These are phyloP conservation scores for Chrysocyon brachyurus DNA, from an alignment of 2,797 vertebrate species.

Conservation along the genomic window DNA sequence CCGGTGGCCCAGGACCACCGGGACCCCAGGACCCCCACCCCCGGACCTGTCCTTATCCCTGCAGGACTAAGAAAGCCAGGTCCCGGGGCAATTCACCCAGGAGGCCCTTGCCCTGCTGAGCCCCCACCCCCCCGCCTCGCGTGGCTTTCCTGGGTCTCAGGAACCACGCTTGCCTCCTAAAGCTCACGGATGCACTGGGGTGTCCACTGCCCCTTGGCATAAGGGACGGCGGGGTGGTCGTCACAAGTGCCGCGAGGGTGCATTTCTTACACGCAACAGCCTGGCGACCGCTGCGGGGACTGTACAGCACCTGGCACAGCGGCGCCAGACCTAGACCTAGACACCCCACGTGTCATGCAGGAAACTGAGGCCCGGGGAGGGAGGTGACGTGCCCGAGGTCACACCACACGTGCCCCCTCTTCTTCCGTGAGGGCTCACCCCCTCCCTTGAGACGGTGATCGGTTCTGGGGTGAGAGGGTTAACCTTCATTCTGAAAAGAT, in stretches of 20 bases:
- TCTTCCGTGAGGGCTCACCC: neutral
- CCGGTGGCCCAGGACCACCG: neutral
- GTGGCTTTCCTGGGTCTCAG: neutral
- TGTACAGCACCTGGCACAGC: neutral
- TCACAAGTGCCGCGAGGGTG: neutral
- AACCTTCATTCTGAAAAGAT: slow-evolving; percentile 17
- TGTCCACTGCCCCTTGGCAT: too few relatives aligned
- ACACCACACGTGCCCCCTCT: neutral
- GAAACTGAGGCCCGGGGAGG: neutral
- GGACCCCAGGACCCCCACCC: neutral
- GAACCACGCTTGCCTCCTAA: neutral
- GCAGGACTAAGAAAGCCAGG: neutral
- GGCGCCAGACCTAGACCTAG: neutral
- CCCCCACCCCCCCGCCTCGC: neutral
- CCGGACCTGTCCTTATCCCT: neutral
- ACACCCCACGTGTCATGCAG: neutral
- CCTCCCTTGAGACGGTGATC: neutral
- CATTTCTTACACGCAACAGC: neutral
- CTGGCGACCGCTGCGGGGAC: neutral
- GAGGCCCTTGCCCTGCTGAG: neutral
- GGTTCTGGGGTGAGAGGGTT: slow-evolving; percentile 44
- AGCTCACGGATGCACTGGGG: neutral
- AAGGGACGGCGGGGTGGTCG: neutral
- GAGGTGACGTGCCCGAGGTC: slow-evolving; percentile 34
- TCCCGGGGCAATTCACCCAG: neutral